These are phyloP conservation scores for Sprattus sprattus DNA, from an alignment of 2,113 vertebrate species.

Conservation along the genomic window DNA sequence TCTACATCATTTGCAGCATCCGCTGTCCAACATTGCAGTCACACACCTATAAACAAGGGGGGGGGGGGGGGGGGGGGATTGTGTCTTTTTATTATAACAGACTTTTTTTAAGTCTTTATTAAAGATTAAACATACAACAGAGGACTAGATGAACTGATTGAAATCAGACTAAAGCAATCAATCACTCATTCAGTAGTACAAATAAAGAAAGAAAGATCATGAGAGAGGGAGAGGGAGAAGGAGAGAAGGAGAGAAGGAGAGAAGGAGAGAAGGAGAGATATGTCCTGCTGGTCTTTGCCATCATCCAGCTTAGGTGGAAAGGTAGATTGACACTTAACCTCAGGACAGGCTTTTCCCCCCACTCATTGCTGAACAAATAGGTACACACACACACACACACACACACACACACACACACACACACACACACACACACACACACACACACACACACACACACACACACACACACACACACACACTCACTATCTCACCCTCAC, in stretches of 20 bases:
- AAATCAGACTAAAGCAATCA: background rate
- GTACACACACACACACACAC: background rate
- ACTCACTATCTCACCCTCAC: background rate
- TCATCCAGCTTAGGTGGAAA: background rate
- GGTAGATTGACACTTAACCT: background rate
- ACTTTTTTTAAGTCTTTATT: too few relatives aligned
- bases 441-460: slow-evolving; percentile 15
- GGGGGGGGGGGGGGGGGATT: too few relatives aligned
- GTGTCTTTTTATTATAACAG: too few relatives aligned
- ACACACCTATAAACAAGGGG: too few relatives aligned
- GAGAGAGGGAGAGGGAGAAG: background rate
- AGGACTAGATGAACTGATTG: background rate
- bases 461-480: slow-evolving; percentile 1
- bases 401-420: background rate
- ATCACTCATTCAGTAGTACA: background rate
- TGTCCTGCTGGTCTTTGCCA: background rate
- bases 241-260: background rate
- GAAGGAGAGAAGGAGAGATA: background rate
- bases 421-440: background rate
- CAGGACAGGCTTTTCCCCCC: background rate
- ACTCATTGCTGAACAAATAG: background rate
- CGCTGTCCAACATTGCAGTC: too few relatives aligned
- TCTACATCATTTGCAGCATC: too few relatives aligned
- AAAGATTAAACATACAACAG: too few relatives aligned
- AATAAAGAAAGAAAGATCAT: background rate